Evolutionary conservation across 1,140 invertebrate genomes (phyloP).

Genomic region (Bombus sylvicola): DNA sequence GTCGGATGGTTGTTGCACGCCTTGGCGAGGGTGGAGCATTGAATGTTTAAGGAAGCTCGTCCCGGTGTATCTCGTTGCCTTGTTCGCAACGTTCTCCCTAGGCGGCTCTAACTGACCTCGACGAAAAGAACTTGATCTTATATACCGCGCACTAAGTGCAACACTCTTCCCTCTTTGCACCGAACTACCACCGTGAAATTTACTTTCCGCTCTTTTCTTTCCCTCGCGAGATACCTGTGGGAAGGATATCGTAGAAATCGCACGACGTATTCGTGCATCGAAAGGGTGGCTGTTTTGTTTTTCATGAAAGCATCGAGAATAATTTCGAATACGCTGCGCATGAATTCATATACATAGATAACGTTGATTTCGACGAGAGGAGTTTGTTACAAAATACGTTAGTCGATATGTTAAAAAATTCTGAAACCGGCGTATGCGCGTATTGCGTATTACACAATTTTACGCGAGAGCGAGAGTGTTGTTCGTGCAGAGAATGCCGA

Average conservation of each 20-base stretch:
- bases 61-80: constrained; percentile 38
- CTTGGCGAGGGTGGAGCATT: constrained; percentile 40
- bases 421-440: too few species aligned
- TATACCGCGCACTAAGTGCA: constrained; percentile 15
- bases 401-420: too few species aligned
- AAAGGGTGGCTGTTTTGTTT: neutral
- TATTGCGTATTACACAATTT: neutral
- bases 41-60: constrained; percentile 61
- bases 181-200: constrained; percentile 8
- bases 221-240: neutral
- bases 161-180: neutral
- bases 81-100: constrained; percentile 40
- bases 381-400: neutral
- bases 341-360: neutral
- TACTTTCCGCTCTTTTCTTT: neutral
- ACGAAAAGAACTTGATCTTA: constrained; percentile 47
- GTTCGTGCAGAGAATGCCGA: neutral
- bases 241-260: constrained; percentile 15
- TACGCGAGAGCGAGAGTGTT: neutral
- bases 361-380: neutral
- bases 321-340: too few species aligned
- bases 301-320: neutral
- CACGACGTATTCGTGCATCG: neutral
- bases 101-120: constrained; percentile 46
- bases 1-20: neutral